Percentiles rank a stretch among this genome's conserved stretches.
Evolutionary conservation across 1,140 invertebrate species (phyloP).

Genomic region (Tyrophagus putrescentiae): DNA sequence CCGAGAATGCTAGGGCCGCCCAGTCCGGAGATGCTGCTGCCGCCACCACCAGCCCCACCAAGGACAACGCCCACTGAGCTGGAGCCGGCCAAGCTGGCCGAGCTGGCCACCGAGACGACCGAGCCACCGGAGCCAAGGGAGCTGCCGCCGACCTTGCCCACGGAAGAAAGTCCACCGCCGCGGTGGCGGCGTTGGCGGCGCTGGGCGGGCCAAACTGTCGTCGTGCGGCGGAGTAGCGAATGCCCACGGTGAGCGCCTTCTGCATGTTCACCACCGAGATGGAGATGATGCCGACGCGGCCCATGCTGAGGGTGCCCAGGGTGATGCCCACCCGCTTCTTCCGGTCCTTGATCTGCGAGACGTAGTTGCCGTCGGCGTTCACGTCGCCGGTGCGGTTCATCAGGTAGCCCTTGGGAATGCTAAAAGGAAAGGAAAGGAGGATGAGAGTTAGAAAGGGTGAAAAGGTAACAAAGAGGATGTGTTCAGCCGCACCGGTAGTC

Average conservation of each 20-base stretch:
- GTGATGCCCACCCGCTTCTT: conserved; percentile 22
- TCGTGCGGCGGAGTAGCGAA: conserved; percentile 73
- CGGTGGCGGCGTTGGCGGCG: too few relatives aligned
- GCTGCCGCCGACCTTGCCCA: too few relatives aligned
- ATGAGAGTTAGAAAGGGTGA: background rate
- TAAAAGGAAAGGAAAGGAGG: background rate
- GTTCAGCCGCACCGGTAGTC: conserved; percentile 51
- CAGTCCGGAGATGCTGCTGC: too few relatives aligned
- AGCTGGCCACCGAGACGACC: too few relatives aligned
- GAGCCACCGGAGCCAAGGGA: too few relatives aligned
- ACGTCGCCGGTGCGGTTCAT: conserved; percentile 77
- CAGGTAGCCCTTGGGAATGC: conserved; percentile 60
- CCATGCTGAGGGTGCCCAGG: conserved; percentile 65
- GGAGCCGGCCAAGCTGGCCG: too few relatives aligned
- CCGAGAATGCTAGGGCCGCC: too few relatives aligned
- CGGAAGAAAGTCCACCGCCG: too few relatives aligned
- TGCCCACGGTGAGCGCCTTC: conserved; percentile 61
- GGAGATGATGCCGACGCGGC: conserved; percentile 49
- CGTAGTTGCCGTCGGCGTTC: conserved; percentile 61
- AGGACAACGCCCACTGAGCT: too few relatives aligned
- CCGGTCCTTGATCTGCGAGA: conserved; percentile 35
- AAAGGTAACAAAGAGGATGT: background rate
- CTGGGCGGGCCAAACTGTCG: conserved; percentile 62
- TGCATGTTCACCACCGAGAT: conserved; percentile 54
- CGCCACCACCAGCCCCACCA: too few relatives aligned